Percentiles rank a stretch among this genome's conserved stretches.
Evolutionary conservation across 2,797 vertebrate species (phyloP).

Genomic region (Lophius americanus): DNA sequence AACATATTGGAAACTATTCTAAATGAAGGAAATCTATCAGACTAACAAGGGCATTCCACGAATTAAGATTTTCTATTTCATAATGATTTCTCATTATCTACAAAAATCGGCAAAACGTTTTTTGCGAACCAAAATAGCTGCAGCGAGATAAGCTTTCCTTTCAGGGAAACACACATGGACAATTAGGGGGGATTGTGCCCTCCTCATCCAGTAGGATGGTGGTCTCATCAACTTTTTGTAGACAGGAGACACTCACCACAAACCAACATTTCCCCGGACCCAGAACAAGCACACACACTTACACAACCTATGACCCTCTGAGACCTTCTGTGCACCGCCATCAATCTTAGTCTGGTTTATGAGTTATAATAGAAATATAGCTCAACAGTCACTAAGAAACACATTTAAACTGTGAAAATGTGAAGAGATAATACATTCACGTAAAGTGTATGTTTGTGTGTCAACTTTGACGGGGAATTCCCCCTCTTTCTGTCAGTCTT

Average conservation of each 20-base stretch:
- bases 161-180: conserved; percentile 44
- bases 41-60: too few species aligned
- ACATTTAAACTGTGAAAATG: conserved; percentile 17
- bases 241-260: conserved; percentile 74
- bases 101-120: too few species aligned
- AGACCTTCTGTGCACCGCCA: conserved; percentile 13
- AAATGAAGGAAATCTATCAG: too few species aligned
- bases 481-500: too few species aligned
- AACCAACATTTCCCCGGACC: conserved; percentile 63
- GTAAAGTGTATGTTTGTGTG: conserved; percentile 13
- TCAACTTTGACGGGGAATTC: background rate
- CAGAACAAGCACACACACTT: conserved; percentile 39
- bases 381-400: conserved; percentile 43
- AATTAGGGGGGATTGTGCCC: conserved; percentile 27
- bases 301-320: conserved; percentile 8
- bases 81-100: too few species aligned
- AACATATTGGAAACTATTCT: too few species aligned
- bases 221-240: conserved; percentile 63
- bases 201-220: conserved; percentile 61
- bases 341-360: conserved; percentile 12
- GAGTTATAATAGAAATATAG: background rate
- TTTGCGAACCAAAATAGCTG: background rate
- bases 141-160: conserved; percentile 1
- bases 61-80: too few species aligned
- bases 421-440: conserved; percentile 32